Conservation (phyloP, 2,113 vertebrate genomes). For the Sakesphorus luctuosus region DNA sequence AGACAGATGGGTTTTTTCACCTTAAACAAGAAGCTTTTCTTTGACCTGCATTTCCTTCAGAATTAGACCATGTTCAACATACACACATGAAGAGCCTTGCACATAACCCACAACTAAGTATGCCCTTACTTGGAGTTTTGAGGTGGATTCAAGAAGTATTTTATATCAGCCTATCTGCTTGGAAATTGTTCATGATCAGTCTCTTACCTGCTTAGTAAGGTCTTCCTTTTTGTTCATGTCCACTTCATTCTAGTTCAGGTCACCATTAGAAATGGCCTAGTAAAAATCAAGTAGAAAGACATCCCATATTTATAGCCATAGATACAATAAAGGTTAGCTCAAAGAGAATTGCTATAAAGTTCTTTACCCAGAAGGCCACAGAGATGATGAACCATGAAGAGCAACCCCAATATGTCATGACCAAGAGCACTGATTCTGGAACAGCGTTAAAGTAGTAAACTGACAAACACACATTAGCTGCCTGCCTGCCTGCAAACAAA, state of each 20-base stretch:
- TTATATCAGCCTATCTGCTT: not conserved
- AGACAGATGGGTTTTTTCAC: rapidly evolving
- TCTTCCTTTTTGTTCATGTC: slow-evolving; percentile 70
- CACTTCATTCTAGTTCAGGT: slow-evolving; percentile 65
- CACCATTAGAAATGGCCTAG: slow-evolving; percentile 18
- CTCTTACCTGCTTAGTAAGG: slow-evolving; percentile 72
- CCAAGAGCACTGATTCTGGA: slow-evolving; percentile 54
- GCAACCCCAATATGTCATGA: slow-evolving; percentile 9
- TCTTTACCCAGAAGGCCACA: slow-evolving; percentile 66
- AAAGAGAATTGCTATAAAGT: slow-evolving; percentile 53
- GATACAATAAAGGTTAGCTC: slow-evolving; percentile 47
- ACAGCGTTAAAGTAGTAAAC: slow-evolving; percentile 41
- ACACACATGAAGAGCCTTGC: not conserved
- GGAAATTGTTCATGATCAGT: not conserved
- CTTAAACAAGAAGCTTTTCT: not conserved
- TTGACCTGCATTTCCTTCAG: not conserved
- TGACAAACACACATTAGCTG: slow-evolving; percentile 62
- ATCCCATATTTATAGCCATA: slow-evolving; percentile 75
- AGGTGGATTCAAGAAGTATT: not conserved
- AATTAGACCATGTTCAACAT: not conserved
- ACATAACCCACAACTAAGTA: not conserved
- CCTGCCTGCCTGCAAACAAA: slow-evolving; percentile 68
- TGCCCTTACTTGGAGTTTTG: not conserved
- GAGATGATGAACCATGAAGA: slow-evolving; percentile 46
- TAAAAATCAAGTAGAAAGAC: not conserved